Evolutionary conservation across 2,797 vertebrate species (phyloP).

Genomic region (Champsocephalus esox): DNA sequence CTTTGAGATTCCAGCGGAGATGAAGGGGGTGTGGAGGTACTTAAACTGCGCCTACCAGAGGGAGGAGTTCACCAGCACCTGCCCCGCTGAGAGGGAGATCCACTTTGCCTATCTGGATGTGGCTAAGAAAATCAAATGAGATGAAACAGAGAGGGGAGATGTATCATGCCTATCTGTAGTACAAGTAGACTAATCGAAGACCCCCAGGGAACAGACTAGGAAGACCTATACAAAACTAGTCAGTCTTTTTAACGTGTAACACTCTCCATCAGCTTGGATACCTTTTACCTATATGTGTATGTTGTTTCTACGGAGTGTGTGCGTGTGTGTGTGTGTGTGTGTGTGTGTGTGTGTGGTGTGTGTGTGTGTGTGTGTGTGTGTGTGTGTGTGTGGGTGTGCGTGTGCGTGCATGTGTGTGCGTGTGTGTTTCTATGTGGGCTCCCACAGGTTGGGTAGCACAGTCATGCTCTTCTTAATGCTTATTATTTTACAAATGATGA

Average conservation of each 20-base stretch:
- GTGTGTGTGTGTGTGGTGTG: conserved; percentile 22
- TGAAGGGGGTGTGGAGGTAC: conserved; percentile 93
- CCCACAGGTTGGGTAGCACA: conserved; percentile 68
- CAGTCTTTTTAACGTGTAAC: too few species aligned
- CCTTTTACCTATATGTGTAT: neutral
- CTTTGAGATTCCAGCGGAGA: conserved; percentile 92
- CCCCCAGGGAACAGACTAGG: neutral
- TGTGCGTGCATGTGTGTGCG: conserved; percentile 16
- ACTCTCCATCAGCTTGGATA: too few species aligned
- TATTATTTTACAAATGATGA: conserved; percentile 15
- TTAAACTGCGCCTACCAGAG: conserved; percentile 89
- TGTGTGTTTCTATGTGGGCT: conserved; percentile 24
- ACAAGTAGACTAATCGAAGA: neutral
- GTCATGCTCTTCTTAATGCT: conserved; percentile 10
- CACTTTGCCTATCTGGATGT: conserved; percentile 86
- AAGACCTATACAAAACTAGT: neutral
- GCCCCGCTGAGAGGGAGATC: conserved; percentile 92
- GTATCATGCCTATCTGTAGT: neutral
- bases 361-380: conserved; percentile 17
- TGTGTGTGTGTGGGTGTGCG: conserved; percentile 13
- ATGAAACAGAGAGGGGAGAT: neutral
- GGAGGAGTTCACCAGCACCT: conserved; percentile 95
- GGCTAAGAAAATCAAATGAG: conserved; percentile 79
- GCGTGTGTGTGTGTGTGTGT: conserved; percentile 17
- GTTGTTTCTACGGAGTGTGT: conserved; percentile 9